Percentiles rank a stretch among this genome's conserved stretches.
phyloP scores from a whole-genome alignment of 2,113 vertebrate genomes.

The Laticauda colubrina region DNA sequence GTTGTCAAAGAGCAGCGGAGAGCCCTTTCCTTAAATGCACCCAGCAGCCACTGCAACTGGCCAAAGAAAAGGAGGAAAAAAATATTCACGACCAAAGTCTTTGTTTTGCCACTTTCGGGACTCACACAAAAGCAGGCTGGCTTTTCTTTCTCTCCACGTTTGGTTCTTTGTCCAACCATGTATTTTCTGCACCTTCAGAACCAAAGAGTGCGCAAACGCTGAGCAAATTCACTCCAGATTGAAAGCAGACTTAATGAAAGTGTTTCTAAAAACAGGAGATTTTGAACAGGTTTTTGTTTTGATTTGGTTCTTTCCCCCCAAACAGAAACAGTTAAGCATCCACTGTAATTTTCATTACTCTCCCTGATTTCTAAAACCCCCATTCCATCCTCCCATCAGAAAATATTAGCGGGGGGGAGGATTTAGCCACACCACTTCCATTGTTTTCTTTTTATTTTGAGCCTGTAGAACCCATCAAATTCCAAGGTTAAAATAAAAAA shows the following conservation, averaged over 20 bases:
- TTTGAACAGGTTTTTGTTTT: constrained; percentile 56
- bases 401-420: constrained; percentile 19
- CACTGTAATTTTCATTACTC: constrained; percentile 66
- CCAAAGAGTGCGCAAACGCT: constrained; percentile 36
- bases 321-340: constrained; percentile 73
- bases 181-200: constrained; percentile 25
- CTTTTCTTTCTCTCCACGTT: constrained; percentile 10
- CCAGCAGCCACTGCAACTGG: background rate
- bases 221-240: constrained; percentile 53
- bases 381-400: constrained; percentile 42
- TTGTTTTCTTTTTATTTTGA: constrained; percentile 20
- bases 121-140: background rate
- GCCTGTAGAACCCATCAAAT: constrained; percentile 44
- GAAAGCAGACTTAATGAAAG: constrained; percentile 65
- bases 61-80: background rate
- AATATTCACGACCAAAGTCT: background rate
- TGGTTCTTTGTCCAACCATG: constrained; percentile 40
- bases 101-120: background rate
- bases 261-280: constrained; percentile 65
- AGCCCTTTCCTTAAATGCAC: background rate
- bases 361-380: constrained; percentile 57
- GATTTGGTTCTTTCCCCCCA: constrained; percentile 54
- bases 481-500: background rate
- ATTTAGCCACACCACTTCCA: constrained; percentile 57
- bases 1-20: rapidly evolving